These are phyloP conservation scores for Lithosia quadra DNA, from an alignment of 2,888 invertebrate species.

Conservation along the genomic window DNA sequence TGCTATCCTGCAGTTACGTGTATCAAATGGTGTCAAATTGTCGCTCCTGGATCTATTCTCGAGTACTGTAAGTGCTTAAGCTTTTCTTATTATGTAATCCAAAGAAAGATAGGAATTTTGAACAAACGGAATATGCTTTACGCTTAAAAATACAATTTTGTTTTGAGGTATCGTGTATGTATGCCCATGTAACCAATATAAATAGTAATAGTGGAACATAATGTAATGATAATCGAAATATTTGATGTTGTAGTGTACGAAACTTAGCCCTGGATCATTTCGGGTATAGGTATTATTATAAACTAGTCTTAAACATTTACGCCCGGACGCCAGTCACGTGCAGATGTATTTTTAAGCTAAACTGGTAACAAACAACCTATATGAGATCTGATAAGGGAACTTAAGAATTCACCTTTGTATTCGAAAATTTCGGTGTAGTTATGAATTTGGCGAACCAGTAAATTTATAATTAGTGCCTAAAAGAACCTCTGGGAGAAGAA, in stretches of 20 bases:
- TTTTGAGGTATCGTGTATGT: conserved; percentile 59
- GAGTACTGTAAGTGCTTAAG: conserved; percentile 40
- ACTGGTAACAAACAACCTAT: conserved; percentile 45
- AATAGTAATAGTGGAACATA: conserved; percentile 64
- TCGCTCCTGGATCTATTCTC: conserved; percentile 32
- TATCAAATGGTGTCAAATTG: conserved; percentile 47
- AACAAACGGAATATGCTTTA: conserved; percentile 76
- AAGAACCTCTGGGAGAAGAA: conserved; percentile 76
- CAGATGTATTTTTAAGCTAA: conserved; percentile 54
- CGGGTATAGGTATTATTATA: conserved; percentile 74
- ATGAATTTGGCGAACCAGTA: conserved; percentile 67
- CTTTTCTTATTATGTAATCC: conserved; percentile 55
- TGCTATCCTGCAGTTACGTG: background rate
- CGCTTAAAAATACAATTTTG: conserved; percentile 58
- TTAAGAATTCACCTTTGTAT: conserved; percentile 37
- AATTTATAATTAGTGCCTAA: conserved; percentile 72
- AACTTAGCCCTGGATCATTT: conserved; percentile 62
- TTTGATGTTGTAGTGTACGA: conserved; percentile 74
- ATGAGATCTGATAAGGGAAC: conserved; percentile 55
- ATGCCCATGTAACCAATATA: conserved; percentile 69
- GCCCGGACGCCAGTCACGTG: conserved; percentile 56
- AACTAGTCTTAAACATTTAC: conserved; percentile 73
- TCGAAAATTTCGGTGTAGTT: conserved; percentile 53
- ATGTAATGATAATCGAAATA: conserved; percentile 67
- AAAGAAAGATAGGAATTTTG: conserved; percentile 79